Evolutionary conservation across 2,113 vertebrate species (phyloP).

Genomic region (Hystrix brachyura): DNA sequence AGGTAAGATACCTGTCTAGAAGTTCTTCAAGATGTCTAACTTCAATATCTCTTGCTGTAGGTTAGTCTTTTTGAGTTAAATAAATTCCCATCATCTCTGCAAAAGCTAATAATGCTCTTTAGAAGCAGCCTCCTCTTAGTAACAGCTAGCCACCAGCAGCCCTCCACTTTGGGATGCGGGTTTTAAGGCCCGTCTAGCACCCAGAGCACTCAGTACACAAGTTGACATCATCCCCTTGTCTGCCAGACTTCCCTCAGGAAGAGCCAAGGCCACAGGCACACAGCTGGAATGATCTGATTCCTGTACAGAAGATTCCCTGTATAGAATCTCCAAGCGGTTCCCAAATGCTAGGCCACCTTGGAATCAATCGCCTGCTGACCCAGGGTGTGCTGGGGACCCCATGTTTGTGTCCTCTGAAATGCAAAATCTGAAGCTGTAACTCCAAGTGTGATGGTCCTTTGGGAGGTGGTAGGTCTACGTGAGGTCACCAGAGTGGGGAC

Average conservation of each 20-base stretch:
- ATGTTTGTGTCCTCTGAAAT: background rate
- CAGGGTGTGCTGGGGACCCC: background rate
- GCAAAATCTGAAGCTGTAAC: background rate
- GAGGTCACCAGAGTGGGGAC: background rate
- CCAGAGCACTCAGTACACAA: background rate
- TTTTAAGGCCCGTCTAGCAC: background rate
- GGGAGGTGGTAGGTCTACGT: background rate
- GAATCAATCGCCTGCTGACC: background rate
- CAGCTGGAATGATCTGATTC: background rate
- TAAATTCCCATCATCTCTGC: background rate
- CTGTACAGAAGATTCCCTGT: accelerated
- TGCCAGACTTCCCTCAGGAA: background rate
- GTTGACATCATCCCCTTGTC: background rate
- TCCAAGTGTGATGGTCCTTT: no score
- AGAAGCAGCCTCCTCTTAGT: background rate
- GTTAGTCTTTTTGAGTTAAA: background rate
- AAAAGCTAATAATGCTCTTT: background rate
- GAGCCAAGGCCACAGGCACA: background rate
- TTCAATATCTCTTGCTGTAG: background rate
- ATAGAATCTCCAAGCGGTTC: background rate
- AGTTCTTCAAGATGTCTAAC: background rate
- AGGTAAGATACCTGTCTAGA: background rate
- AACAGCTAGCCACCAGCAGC: background rate
- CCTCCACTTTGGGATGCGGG: background rate
- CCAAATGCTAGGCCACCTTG: background rate